phyloP scores from a whole-genome alignment of 2,888 invertebrate genomes.

The Dasysyrphus tricinctus region DNA sequence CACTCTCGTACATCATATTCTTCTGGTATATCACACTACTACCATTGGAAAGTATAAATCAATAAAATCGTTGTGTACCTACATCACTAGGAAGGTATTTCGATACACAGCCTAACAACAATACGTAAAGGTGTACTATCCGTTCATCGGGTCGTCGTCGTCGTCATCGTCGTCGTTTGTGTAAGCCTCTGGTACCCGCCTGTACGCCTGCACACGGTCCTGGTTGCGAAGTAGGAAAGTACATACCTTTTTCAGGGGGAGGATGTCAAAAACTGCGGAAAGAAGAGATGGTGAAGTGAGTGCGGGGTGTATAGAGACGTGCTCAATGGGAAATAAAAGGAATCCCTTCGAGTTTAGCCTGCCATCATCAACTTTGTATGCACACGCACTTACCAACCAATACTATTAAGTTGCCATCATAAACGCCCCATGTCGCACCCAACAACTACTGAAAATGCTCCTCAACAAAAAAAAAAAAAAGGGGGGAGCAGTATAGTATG shows the following conservation, averaged over 20 bases:
- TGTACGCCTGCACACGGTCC: slow-evolving; percentile 38
- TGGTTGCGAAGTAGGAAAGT: slow-evolving; percentile 30
- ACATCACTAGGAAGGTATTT: slow-evolving; percentile 66
- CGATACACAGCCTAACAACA: slow-evolving; percentile 67
- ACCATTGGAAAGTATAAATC: slow-evolving; percentile 71
- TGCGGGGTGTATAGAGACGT: slow-evolving; percentile 43
- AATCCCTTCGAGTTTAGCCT: slow-evolving; percentile 58
- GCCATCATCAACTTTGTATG: slow-evolving; percentile 71
- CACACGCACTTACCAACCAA: slow-evolving; percentile 76
- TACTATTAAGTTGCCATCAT: slow-evolving; percentile 78
- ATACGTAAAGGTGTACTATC: slow-evolving; percentile 69
- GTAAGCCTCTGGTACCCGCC: slow-evolving; percentile 18
- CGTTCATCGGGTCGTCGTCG: slow-evolving; percentile 24
- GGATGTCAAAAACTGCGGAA: slow-evolving; percentile 34
- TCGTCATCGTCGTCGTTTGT: slow-evolving; percentile 19
- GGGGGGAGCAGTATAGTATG: slow-evolving; percentile 37
- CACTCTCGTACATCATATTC: slow-evolving; percentile 36
- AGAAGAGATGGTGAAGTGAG: slow-evolving; percentile 3
- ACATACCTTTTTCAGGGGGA: slow-evolving; percentile 46
- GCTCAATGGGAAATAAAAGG: slow-evolving; percentile 70
- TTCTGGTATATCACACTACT: slow-evolving; percentile 46
- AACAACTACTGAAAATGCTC: slow-evolving; percentile 52
- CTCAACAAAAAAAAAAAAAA: slow-evolving; percentile 18
- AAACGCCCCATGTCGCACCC: slow-evolving; percentile 64
- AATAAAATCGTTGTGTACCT: slow-evolving; percentile 72